Evolutionary conservation across 2,888 invertebrate species (phyloP), one percentile per base, ranked within the genome.

Genomic region (Galeopsomyia nigrocyanea): DNA sequence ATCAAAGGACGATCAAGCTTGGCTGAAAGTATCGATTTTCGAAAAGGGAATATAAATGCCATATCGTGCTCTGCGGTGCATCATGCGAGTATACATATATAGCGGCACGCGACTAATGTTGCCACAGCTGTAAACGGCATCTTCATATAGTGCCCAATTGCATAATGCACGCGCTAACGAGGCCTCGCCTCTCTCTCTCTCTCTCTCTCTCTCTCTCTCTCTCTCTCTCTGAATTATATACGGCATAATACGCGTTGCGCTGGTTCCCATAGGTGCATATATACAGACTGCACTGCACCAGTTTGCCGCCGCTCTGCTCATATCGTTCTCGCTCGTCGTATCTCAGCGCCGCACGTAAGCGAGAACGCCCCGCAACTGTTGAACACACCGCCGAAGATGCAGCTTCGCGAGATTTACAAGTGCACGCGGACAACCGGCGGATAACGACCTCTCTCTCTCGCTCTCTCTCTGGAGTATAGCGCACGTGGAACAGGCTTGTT

Each of bases 141-240:
- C 26, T 26, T 26, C 64, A 67, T 57, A 50, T 57, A 50, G 61
- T 39, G 21, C 51, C 14, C 57, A 66, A 69, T 73, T 73, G 65
- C 73, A 69, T 69, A 69, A 69, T 73, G 53, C 65, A 68, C n/a
- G 19, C 31, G n/a, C 56, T 71, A 71, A 67, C 71, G 71, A 71
- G 62, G 58, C 5, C 26, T 61, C 9, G 51, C 39, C 39, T 21
- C n/a, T 16, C 17, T 7, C 7, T 16, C n/a, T 19, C 51, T 6
- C 51, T 1, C 7, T 53, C 19, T 53, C 57, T 50, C 60, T 6
- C 71, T 62, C 7, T 16, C n/a, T 19, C 51, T 6, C 51, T 1
- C 7, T 53, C 19, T 53, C 57, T 50, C 60, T 6, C 71, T 62
- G 67, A 71, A 71, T 71, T 67, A 71, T 67, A 57, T 66, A 71